A percentile compares a stretch with the other conserved stretches of the same genome.
Conservation (phyloP, 2,797 vertebrate genomes). For the Dermochelys coriacea region DNA sequence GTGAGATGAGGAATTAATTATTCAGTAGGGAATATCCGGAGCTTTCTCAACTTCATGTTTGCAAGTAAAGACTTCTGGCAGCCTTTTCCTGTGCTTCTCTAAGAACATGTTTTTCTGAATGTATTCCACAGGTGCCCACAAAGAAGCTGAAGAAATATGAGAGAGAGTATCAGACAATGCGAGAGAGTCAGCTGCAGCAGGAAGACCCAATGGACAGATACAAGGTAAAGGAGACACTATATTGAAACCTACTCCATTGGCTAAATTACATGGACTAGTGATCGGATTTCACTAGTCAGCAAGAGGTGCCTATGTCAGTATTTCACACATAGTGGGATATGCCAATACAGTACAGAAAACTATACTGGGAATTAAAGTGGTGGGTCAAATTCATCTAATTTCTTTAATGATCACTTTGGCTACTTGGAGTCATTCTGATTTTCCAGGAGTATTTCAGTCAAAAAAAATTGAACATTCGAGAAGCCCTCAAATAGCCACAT, state of each 20-base stretch:
- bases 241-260: neutral
- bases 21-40: constrained; percentile 17
- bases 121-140: constrained; percentile 89
- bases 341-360: rapidly evolving
- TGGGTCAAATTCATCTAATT: neutral
- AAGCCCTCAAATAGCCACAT: constrained; percentile 65
- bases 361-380: neutral
- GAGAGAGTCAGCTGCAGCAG: constrained; percentile 96
- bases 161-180: constrained; percentile 94
- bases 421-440: neutral
- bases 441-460: constrained; percentile 31
- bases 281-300: rapidly evolving
- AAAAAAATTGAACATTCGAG: constrained; percentile 31
- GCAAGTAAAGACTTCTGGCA: constrained; percentile 5
- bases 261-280: neutral
- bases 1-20: neutral
- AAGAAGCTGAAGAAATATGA: constrained; percentile 99
- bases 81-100: neutral
- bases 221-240: constrained; percentile 83
- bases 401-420: neutral
- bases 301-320: neutral
- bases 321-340: neutral
- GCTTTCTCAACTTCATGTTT: constrained; percentile 23
- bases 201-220: constrained; percentile 98
- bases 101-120: constrained; percentile 30